Conservation (phyloP, 2,113 vertebrate genomes). For the Carettochelys insculpta region DNA sequence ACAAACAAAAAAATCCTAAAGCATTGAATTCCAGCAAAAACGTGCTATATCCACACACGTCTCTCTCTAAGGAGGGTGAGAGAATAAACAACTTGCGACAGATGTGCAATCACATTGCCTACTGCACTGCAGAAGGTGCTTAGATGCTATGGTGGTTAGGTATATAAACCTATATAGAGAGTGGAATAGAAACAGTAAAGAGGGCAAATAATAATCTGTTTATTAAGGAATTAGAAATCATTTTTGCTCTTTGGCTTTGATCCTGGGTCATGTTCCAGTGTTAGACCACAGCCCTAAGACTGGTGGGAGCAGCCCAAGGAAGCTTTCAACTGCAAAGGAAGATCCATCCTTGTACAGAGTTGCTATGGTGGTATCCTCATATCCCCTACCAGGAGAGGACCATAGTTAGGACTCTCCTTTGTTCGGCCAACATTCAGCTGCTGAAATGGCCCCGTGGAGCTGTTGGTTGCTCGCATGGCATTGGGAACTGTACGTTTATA, state of each 20-base stretch:
- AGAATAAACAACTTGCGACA: no score
- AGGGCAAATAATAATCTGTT: not conserved
- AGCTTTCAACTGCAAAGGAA: not conserved
- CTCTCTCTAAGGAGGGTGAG: no score
- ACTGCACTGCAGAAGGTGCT: no score
- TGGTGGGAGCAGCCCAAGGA: not conserved
- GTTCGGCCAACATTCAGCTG: not conserved
- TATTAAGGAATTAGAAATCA: conserved; percentile 36
- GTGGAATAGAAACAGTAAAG: not conserved
- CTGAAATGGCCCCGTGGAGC: not conserved
- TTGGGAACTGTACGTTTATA: no score
- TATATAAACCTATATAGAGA: no score
- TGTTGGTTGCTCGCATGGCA: not conserved
- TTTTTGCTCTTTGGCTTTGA: not conserved
- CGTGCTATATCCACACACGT: not conserved
- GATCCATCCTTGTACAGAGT: not conserved
- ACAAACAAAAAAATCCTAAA: no score
- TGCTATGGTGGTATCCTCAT: no score
- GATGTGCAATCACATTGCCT: no score
- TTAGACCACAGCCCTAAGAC: not conserved
- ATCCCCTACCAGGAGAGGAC: not conserved
- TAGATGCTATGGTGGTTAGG: no score
- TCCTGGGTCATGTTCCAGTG: not conserved
- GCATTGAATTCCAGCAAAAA: not conserved
- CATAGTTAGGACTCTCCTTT: not conserved